Percentiles rank a stretch among this genome's conserved stretches.
Evolutionary conservation across 2,797 vertebrate species (phyloP).

Genomic region (Philypnodon macrostomus): DNA sequence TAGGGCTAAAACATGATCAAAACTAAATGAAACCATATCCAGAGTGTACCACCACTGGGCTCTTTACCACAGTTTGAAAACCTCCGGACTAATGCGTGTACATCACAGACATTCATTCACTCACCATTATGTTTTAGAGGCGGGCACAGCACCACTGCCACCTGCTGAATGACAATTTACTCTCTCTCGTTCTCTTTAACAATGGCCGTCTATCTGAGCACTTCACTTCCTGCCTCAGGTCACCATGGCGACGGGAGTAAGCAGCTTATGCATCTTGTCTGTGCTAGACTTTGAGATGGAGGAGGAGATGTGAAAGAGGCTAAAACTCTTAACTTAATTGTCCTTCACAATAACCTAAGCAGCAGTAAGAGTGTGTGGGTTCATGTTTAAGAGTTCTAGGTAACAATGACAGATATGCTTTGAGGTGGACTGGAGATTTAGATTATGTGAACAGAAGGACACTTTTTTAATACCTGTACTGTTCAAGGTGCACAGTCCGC

Average conservation of each 20-base stretch:
- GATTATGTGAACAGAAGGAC: too few species aligned
- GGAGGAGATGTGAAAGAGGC: slow-evolving; percentile 10
- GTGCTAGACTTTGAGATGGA: slow-evolving; percentile 20
- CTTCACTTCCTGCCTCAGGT: slow-evolving; percentile 38
- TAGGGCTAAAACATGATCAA: too few species aligned
- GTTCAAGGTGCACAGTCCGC: too few species aligned
- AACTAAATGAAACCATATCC: too few species aligned
- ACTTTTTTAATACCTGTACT: too few species aligned
- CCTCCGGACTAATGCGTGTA: too few species aligned
- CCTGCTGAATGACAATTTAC: slow-evolving; percentile 59
- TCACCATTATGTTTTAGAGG: slow-evolving; percentile 33
- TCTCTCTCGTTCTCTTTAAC: slow-evolving; percentile 30
- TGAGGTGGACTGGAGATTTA: too few species aligned
- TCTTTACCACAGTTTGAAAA: too few species aligned
- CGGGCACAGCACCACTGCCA: slow-evolving; percentile 19
- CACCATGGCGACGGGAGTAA: slow-evolving; percentile 63
- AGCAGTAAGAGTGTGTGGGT: neutral
- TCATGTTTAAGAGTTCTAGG: too few species aligned
- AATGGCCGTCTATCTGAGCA: slow-evolving; percentile 23
- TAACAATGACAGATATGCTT: too few species aligned
- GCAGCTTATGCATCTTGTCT: slow-evolving; percentile 22
- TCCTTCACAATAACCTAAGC: slow-evolving; percentile 3
- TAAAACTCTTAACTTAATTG: slow-evolving; percentile 27
- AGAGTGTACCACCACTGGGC: too few species aligned
- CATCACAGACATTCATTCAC: too few species aligned